phyloP scores from a whole-genome alignment of 64 coral and sea anemone genomes.

The Platygyra sinensis region DNA sequence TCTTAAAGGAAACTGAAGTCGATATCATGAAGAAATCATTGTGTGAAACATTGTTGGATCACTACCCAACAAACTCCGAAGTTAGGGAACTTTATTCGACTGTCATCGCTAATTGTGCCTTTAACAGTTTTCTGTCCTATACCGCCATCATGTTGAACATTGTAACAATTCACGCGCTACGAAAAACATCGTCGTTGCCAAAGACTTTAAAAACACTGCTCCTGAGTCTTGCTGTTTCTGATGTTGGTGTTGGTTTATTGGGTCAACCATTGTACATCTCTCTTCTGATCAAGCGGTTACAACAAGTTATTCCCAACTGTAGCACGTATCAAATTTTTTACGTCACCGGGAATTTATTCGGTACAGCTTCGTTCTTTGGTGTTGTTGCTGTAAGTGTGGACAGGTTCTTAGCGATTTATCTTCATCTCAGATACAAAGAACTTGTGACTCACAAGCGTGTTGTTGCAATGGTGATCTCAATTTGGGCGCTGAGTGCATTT shows the following conservation, averaged over 20 bases:
- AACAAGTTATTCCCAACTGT: neutral
- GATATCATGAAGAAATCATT: neutral
- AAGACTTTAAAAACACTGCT: neutral
- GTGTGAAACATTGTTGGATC: neutral
- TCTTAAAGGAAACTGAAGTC: too few relatives aligned
- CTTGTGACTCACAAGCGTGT: constrained; percentile 18
- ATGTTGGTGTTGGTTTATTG: constrained; percentile 9
- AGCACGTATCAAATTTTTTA: neutral
- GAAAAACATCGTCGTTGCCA: neutral
- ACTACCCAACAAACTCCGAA: neutral
- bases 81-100: neutral
- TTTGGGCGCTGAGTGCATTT: neutral
- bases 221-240: constrained; percentile 5
- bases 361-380: neutral
- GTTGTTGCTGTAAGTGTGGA: neutral
- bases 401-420: neutral
- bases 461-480: neutral
- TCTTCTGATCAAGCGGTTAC: neutral
- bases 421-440: constrained; percentile 14
- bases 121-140: neutral
- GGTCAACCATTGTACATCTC: neutral
- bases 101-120: neutral
- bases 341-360: neutral
- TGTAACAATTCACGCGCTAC: neutral
- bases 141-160: neutral